These are phyloP conservation scores for Zoroaster sp. DNA, from an alignment of 53 echinoderm and acorn worm species.

Conservation along the genomic window DNA sequence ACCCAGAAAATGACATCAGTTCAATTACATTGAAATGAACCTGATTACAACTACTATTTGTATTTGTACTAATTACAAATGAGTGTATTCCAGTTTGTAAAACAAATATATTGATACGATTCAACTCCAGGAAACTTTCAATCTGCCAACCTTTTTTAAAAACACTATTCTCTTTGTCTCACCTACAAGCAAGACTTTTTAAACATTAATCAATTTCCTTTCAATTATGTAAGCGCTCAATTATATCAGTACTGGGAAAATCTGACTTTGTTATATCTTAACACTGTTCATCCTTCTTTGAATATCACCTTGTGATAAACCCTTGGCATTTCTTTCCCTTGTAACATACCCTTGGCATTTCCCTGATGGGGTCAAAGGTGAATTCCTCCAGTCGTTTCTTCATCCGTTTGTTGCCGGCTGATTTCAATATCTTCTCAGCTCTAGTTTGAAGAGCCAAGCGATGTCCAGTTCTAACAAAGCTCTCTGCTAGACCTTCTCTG, in stretches of 20 bases:
- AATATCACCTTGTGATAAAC: not conserved
- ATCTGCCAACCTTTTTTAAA: too few relatives aligned
- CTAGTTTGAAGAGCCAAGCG: constrained; percentile 75
- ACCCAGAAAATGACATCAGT: too few relatives aligned
- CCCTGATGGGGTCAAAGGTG: constrained; percentile 61
- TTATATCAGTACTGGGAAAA: not conserved
- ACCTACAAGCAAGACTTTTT: too few relatives aligned
- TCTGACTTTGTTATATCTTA: not conserved
- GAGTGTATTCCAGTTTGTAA: too few relatives aligned
- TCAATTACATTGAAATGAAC: too few relatives aligned
- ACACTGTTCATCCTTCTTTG: too few relatives aligned
- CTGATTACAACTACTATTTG: too few relatives aligned
- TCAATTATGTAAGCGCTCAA: not conserved
- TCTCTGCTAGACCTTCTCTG: constrained; percentile 77
- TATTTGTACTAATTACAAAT: too few relatives aligned
- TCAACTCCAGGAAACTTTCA: too few relatives aligned
- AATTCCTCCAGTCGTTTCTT: constrained; percentile 65
- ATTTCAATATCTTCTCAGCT: constrained; percentile 86
- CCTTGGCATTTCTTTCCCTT: not conserved
- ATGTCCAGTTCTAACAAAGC: constrained; percentile 77
- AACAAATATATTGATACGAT: too few relatives aligned
- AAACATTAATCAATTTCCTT: too few relatives aligned
- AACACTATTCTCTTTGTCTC: too few relatives aligned
- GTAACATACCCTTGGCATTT: constrained; percentile 77
- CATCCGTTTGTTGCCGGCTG: constrained; percentile 63